phyloP scores from a whole-genome alignment of 1,140 invertebrate species.

The Zaprionus africanus region DNA sequence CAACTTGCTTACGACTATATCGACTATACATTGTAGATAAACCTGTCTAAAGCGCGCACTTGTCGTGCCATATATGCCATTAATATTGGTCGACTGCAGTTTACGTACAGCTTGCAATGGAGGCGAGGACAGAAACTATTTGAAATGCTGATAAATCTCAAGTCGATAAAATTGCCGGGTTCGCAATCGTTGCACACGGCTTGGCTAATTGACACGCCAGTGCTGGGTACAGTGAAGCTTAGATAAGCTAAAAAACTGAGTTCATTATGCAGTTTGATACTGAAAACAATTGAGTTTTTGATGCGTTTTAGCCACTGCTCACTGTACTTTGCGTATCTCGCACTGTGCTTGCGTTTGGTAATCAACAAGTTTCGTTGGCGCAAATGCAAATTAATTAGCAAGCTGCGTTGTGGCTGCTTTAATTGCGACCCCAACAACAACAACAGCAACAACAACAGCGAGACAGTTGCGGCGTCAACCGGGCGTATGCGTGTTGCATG shows the following conservation, averaged over 20 bases:
- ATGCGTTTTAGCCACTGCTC: not conserved
- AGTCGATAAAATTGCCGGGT: constrained; percentile 59
- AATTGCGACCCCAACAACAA: constrained; percentile 61
- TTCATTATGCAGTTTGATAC: not conserved
- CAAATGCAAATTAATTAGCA: constrained; percentile 81
- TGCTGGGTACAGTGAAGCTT: not conserved
- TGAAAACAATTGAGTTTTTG: not conserved
- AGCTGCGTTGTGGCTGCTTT: constrained; percentile 61
- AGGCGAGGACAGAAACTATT: constrained; percentile 53
- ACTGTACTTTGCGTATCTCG: constrained; percentile 6
- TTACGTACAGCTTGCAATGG: constrained; percentile 30
- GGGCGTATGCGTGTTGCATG: constrained; percentile 77
- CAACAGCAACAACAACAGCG: not conserved
- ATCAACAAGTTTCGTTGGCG: constrained; percentile 72
- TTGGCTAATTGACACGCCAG: constrained; percentile 64
- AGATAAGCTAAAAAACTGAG: not conserved
- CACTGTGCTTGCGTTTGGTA: constrained; percentile 30
- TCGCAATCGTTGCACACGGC: constrained; percentile 35
- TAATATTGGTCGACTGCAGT: constrained; percentile 30
- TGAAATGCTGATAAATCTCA: constrained; percentile 72
- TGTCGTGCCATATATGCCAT: constrained; percentile 19
- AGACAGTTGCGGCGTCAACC: constrained; percentile 46
- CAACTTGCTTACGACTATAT: constrained; percentile 13
- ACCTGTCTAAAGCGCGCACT: constrained; percentile 6
- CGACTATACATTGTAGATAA: constrained; percentile 13